A percentile compares a stretch with the other conserved stretches of the same genome.
phyloP scores from a whole-genome alignment of 2,113 vertebrate genomes.

The Bungarus multicinctus region DNA sequence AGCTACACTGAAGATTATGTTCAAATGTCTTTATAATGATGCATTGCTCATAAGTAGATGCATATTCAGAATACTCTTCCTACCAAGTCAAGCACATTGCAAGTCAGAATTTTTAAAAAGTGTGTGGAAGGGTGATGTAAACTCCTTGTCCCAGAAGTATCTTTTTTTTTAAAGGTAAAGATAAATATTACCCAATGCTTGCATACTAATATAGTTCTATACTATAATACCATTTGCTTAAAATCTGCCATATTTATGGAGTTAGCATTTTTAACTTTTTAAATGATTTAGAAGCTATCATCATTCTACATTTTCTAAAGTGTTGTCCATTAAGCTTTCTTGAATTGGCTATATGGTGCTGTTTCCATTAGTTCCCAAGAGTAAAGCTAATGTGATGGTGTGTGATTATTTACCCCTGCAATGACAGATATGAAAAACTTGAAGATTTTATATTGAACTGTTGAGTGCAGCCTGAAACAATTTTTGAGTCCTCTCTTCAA shows the following conservation, averaged over 20 bases:
- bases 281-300: background rate
- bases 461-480: background rate
- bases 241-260: background rate
- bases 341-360: background rate
- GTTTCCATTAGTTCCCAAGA: conserved; percentile 5
- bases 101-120: background rate
- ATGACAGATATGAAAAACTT: background rate
- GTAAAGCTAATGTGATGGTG: background rate
- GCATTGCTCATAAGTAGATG: background rate
- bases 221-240: background rate
- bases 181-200: background rate
- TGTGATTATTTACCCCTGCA: background rate
- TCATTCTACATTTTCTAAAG: background rate
- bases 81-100: too few relatives aligned
- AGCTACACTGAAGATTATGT: background rate
- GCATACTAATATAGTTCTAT: background rate
- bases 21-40: background rate
- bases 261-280: background rate
- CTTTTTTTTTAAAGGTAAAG: background rate
- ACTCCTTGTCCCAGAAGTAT: background rate
- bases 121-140: background rate
- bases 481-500: background rate
- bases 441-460: background rate
- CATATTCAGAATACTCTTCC: background rate
- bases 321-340: background rate